Evolutionary conservation across 2,797 vertebrate genomes (phyloP).

Genomic region (Schizothorax lantsangensis): DNA sequence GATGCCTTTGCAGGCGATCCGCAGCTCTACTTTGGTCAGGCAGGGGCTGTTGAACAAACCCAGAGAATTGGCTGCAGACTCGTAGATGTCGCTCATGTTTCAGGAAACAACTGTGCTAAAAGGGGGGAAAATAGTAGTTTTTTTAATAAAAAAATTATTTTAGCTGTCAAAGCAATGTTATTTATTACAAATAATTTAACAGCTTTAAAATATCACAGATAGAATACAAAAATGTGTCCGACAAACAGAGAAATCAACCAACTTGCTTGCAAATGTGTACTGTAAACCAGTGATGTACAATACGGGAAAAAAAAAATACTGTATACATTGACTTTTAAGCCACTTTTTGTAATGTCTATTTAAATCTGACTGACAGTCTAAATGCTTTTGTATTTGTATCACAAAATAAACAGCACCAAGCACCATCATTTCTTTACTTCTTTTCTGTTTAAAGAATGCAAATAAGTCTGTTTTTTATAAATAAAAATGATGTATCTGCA

Average conservation of each 20-base stretch:
- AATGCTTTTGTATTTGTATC: not conserved
- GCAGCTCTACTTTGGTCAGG: conserved; percentile 94
- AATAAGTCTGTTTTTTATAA: not conserved
- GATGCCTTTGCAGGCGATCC: conserved; percentile 91
- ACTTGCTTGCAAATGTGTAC: not conserved
- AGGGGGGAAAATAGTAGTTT: not conserved
- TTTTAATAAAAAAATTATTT: no score
- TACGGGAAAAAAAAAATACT: not conserved
- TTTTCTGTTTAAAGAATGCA: not conserved
- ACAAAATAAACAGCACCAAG: not conserved
- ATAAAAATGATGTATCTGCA: not conserved
- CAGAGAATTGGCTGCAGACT: conserved; percentile 92
- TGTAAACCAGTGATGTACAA: not conserved
- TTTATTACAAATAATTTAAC: not conserved
- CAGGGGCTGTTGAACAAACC: conserved; percentile 93
- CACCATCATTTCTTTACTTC: not conserved
- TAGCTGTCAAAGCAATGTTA: not conserved
- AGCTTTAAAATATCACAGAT: not conserved
- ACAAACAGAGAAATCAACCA: not conserved
- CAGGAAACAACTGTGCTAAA: conserved; percentile 62
- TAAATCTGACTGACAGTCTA: not conserved
- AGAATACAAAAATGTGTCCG: not conserved
- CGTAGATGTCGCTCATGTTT: conserved; percentile 95
- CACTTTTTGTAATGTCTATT: not conserved
- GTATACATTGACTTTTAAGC: not conserved